phyloP scores from a whole-genome alignment of 2,113 vertebrate genomes.

The Mus spicilegus region DNA sequence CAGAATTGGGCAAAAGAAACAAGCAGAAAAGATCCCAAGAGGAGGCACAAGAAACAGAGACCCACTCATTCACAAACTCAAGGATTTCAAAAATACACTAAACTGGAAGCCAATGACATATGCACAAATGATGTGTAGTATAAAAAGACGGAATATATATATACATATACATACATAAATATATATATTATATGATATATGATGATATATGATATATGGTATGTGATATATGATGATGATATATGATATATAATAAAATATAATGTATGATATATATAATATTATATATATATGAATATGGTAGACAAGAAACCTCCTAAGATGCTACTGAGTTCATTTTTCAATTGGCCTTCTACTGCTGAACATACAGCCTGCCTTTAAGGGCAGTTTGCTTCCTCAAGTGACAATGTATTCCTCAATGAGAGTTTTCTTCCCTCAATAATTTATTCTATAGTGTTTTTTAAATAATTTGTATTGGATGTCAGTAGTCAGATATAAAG shows the following conservation, averaged over 20 bases:
- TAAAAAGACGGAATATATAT: not conserved
- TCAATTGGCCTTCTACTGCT: not conserved
- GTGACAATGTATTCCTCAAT: not conserved
- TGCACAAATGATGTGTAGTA: not conserved
- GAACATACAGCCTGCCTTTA: not conserved
- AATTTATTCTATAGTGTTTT: not conserved
- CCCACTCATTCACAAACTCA: not conserved
- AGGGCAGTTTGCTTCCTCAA: not conserved
- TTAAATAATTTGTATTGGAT: slow-evolving; percentile 8
- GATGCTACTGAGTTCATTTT: not conserved
- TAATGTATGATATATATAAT: not conserved
- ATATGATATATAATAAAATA: no score
- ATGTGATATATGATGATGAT: no score
- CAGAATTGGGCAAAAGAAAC: not conserved
- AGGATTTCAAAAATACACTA: not conserved
- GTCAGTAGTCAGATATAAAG: not conserved
- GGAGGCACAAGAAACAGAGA: not conserved
- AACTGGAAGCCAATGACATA: not conserved
- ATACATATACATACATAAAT: not conserved
- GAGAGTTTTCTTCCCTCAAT: slow-evolving; percentile 13
- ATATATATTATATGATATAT: no score
- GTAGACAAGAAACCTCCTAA: not conserved
- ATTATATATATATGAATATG: not conserved
- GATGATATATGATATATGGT: no score
- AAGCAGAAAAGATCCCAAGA: not conserved